A percentile compares a stretch with the other conserved stretches of the same genome.
These are phyloP conservation scores for Caenorhabditis brenneri DNA, from an alignment of 1,140 invertebrate species.

Conservation along the genomic window DNA sequence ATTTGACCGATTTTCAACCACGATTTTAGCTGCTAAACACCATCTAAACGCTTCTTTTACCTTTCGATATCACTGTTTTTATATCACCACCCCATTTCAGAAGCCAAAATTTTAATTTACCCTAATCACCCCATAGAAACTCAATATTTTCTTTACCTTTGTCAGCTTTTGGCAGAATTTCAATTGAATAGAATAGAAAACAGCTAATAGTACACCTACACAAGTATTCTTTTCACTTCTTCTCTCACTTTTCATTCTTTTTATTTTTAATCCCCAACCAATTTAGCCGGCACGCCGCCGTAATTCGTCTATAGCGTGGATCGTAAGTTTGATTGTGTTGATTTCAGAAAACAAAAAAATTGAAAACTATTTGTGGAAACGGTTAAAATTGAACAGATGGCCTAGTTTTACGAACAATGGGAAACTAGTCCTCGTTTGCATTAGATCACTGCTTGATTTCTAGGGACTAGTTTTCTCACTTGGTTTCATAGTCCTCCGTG, in stretches of 20 bases:
- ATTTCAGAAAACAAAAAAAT: background rate
- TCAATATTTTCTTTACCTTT: conserved; percentile 11
- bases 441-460: too few relatives aligned
- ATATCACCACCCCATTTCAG: too few relatives aligned
- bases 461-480: too few relatives aligned
- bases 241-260: background rate
- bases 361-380: background rate
- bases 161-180: conserved; percentile 26
- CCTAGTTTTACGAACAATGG: too few relatives aligned
- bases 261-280: background rate
- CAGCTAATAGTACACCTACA: too few relatives aligned
- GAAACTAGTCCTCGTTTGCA: too few relatives aligned
- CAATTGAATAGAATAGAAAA: background rate
- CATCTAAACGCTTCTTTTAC: too few relatives aligned
- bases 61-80: too few relatives aligned
- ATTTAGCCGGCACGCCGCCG: conserved; percentile 37
- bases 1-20: too few relatives aligned
- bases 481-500: too few relatives aligned
- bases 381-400: background rate
- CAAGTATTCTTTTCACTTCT: too few relatives aligned
- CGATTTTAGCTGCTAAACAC: too few relatives aligned
- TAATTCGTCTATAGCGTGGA: conserved; percentile 40
- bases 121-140: background rate
- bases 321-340: conserved; percentile 30
- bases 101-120: background rate